Evolutionary conservation across 2,113 vertebrate genomes (phyloP).

Genomic region (Verasper variegatus): DNA sequence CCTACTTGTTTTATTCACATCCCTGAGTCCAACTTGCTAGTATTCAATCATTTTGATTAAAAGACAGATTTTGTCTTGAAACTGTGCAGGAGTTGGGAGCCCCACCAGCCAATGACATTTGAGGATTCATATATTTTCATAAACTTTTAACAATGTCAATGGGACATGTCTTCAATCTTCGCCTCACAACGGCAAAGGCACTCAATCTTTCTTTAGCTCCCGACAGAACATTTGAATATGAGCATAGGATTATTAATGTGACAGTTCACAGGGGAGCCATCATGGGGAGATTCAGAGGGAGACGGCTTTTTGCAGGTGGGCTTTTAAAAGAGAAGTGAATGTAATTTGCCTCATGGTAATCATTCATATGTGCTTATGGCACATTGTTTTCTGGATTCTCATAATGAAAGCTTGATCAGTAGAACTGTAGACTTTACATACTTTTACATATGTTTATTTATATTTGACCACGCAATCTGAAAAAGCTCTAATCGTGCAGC

Average conservation of each 20-base stretch:
- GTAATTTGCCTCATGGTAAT: conserved; percentile 1
- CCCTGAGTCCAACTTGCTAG: conserved; percentile 90
- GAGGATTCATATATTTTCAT: conserved; percentile 97
- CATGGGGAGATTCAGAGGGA: conserved; percentile 81
- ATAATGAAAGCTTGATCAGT: too few relatives aligned
- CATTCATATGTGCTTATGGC: background rate
- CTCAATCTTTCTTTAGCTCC: conserved; percentile 95
- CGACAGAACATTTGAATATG: conserved; percentile 98
- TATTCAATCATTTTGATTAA: conserved; percentile 99
- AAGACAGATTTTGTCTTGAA: conserved; percentile 96
- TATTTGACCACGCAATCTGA: too few relatives aligned
- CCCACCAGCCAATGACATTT: conserved; percentile 90
- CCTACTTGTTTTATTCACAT: conserved; percentile 81
- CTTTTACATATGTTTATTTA: too few relatives aligned
- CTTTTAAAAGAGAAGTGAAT: conserved; percentile 27
- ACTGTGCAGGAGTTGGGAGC: conserved; percentile 90
- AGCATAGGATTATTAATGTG: conserved; percentile 94
- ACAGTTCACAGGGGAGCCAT: conserved; percentile 84
- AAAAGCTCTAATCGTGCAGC: too few relatives aligned
- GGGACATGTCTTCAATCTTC: conserved; percentile 96
- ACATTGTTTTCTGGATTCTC: background rate
- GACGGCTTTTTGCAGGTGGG: conserved; percentile 57
- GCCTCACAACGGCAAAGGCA: conserved; percentile 89
- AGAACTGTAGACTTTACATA: too few relatives aligned
- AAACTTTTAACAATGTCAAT: conserved; percentile 98